Percentiles rank a stretch among this genome's conserved stretches.
Evolutionary conservation across 2,888 invertebrate species (phyloP).

Genomic region (Brachyopa scutellaris): DNA sequence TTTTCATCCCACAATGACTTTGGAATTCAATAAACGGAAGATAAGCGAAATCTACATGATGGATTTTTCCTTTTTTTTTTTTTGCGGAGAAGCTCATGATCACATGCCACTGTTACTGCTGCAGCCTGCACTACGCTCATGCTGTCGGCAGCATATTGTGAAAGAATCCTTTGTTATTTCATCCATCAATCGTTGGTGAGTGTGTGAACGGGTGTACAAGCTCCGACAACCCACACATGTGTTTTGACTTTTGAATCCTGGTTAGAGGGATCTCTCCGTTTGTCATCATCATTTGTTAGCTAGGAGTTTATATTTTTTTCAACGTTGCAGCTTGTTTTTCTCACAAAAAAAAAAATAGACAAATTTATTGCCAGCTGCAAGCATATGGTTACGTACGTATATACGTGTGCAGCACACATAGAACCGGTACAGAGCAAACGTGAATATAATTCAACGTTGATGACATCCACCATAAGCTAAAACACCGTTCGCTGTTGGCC

Average conservation of each 20-base stretch:
- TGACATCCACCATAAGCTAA: conserved; percentile 64
- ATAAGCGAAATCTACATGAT: conserved; percentile 66
- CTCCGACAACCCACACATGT: conserved; percentile 28
- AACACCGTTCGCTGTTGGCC: conserved; percentile 50
- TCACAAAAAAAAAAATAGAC: conserved; percentile 14
- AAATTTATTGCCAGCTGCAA: conserved; percentile 69
- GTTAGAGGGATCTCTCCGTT: conserved; percentile 17
- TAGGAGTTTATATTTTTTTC: conserved; percentile 20
- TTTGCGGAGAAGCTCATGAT: conserved; percentile 30
- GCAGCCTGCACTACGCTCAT: conserved; percentile 3
- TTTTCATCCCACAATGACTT: too few species aligned
- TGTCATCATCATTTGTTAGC: conserved; percentile 68
- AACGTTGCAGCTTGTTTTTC: conserved; percentile 45
- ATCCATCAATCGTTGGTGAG: conserved; percentile 45
- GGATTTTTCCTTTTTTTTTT: neutral
- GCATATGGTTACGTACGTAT: conserved; percentile 32
- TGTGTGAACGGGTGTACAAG: conserved; percentile 5
- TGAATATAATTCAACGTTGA: conserved; percentile 70
- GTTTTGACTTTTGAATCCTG: conserved; percentile 33
- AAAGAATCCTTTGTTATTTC: conserved; percentile 50
- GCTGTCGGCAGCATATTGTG: conserved; percentile 38
- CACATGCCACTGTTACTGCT: conserved; percentile 6
- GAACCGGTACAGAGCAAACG: conserved; percentile 26
- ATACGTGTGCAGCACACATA: conserved; percentile 41
- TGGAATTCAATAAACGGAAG: conserved; percentile 66